Base-by-base conservation (phyloP, 2,888 invertebrate genomes). In the Latrodectus elegans region DNA sequence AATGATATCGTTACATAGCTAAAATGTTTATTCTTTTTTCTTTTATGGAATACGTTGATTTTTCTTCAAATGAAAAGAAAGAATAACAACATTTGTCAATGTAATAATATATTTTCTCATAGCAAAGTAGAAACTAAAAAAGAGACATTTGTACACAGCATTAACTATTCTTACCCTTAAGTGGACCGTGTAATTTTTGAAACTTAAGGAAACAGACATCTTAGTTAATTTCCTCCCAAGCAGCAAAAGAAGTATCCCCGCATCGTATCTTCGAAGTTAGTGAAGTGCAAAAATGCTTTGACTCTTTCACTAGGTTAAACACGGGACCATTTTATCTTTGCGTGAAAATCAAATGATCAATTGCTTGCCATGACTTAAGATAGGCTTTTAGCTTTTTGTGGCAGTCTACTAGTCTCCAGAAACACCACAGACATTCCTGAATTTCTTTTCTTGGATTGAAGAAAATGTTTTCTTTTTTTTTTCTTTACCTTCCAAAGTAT, bases 341-440 rank as follows among this genome's bases (percentile, higher is more conserved):
- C 76, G 83, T 76, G 76, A 83, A 83, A 83, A 83, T 83, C 75
- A 38, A 76, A 55, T 83, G 83, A 75, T 68, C 75, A 70, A 70
- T 83, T 68, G 70, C 75, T 83, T 74, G 82, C 74, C 74, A 75
- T 74, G 65, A 38, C 74, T 73, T 72, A 22, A 10, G 55, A 55
- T 70, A n/a, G 70, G 78, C 17, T 77, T 55, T 70, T 53, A 55
- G 80, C 72, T 64, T 71, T 26, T 52, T n/a, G 26, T 22, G 55
- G n/a, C 38, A 15, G 77, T 67, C 72, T 22, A 14, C 14, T 15
- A 22, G 77, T 68, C 77, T 80, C 80, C 80, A 38, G 6, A 38
- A 38, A 38, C 38, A 38, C 38, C 38, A 38, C 38, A 38, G 6
- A 38, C 38, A 38, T 38, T 38, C 38, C 38, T 38, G 38, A 38